Base-by-base conservation (phyloP, 2,888 invertebrate genomes). In the Limenitis camilla region DNA sequence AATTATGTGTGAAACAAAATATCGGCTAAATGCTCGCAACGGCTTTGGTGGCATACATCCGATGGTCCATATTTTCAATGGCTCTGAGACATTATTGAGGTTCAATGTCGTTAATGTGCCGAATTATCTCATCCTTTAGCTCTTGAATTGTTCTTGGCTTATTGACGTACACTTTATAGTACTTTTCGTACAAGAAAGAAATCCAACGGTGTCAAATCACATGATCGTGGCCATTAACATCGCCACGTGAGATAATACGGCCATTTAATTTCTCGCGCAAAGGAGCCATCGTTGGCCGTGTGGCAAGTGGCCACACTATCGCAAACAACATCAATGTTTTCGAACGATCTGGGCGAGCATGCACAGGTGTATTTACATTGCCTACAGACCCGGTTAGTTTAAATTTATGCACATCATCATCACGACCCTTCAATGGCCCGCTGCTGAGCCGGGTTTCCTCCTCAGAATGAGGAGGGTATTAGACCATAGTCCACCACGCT, bases 101-200 rank as follows among this genome's bases (percentile, higher is more conserved):
- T 56, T 51, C 54, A 33, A 61, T 57, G 41, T 27, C 52, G 52
- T 54, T 58, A 56, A 61, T 54, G 48, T 52, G 48, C 48, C 47
- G 40, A 52, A 56, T 54, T 51, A 57, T 53, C 52, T 53, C 50
- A 53, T 49, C 43, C 50, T 53, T 59, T 53, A 58, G 55, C 58
- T 56, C 52, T 57, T 51, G 48, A 45, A 52, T 58, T 54, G 49
- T 54, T 57, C 19, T 30, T 51, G 51, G 47, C 47, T 58, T 56
- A 55, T 59, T 33, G 47, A 55, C 49, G 53, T 61, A 54, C 33
- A 56, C 51, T 30, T 56, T 55, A n/a, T n/a, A n/a, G n/a, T n/a
- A n/a, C 47, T 53, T 36, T 56, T 56, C 55, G 10, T 55, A 50
- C 52, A 49, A 56, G 52, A 52, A 58, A 56, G 40, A 55, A 59